Base-by-base conservation (phyloP, 2,888 invertebrate genomes). In the Cataglyphis albicans region DNA sequence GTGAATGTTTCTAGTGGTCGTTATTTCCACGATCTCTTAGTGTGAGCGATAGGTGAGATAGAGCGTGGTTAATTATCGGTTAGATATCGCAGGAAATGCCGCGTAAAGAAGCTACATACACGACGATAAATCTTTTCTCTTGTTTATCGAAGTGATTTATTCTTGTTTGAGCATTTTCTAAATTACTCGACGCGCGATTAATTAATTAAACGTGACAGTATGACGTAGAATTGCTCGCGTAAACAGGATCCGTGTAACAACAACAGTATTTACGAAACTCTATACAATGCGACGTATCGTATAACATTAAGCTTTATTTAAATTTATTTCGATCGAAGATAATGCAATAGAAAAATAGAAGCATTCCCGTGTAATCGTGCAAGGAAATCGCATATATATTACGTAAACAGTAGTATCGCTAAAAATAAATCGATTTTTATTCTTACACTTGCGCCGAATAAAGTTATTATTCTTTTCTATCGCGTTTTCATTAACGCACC, bases 101-200 rank as follows among this genome's bases (percentile, higher is more conserved):
- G 15, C 29, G 68, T 21, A 6, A 41, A n/a, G n/a, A 35, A 35
- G 0, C 15, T 29, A 7, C 7, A 7, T 52, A 5, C 15, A 9
- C 29, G 35, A 3, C 55, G 15, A 25, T 52, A 21, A 29, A 41
- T 55, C 10, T 35, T 9, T 63, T n/a, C 25, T 6, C 1, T 10
- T 57, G 15, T 6, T 29, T 25, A 57, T 41, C 41, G 5, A 15
- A 29, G 32, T 44, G 44, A 9, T 21, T 44, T 15, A 25, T 9
- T 44, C 35, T 6, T 2, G 32, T 12, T 29, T 3, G 44, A 21
- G 29, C 44, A 9, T 10, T 32, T 21, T 63, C 29, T 10, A 32
- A 64, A 80, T 48, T 73, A 44, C 0, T 57, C 48, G 44, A 41
- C 75, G 76, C 41, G 55, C 65, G 76, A 67, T 76, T 57, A 57